Evolutionary conservation across 2,113 vertebrate genomes (phyloP), one percentile per base, ranked within the genome.

Genomic region (Typhlomys cinereus): DNA sequence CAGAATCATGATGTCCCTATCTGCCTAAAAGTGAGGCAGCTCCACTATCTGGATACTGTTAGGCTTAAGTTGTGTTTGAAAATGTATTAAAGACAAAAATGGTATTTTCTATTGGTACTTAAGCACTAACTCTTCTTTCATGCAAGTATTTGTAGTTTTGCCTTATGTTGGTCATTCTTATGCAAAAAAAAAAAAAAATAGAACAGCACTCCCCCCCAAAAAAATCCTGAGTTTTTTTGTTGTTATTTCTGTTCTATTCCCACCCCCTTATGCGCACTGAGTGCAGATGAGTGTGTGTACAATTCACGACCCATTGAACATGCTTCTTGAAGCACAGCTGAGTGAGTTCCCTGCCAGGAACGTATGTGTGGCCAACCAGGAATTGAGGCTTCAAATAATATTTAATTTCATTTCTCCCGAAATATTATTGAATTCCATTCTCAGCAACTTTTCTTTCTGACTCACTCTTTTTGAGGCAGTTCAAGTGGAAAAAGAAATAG

Each of bases 361-460:
- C 41, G 25, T 87, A n/a, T 0, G 2, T 67, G 67, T 31, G 34
- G 57, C 50, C 93, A 93, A 27, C 86, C 62, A 91, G 85, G 73
- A 95, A 89, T 41, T 57, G 79, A 79, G 41, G 87, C 85, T 88
- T 95, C 92, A 88, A 76, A 83, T 93, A 88, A 90, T 95, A 80
- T 64, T 94, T 94, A 95, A 94, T 90, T 94, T 93, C 70, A 71
- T 7, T 95, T 95, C 70, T 91, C 57, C 41, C 73, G 92, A 90
- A 95, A 95, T 90, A 79, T 94, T 93, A 91, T 88, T 79, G 73
- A 96, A 95, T 96, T 96, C 78, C 92, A 90, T 94, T 93, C 61
- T 82, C 85, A 90, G 48, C 86, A 90, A 83, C 87, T 89, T 89
- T 94, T 95, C 76, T 89, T 85, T 91, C 83, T 94, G 76, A 48